Evolutionary conservation across 2,113 vertebrate genomes (phyloP).

Genomic region (Rhinogobius similis): DNA sequence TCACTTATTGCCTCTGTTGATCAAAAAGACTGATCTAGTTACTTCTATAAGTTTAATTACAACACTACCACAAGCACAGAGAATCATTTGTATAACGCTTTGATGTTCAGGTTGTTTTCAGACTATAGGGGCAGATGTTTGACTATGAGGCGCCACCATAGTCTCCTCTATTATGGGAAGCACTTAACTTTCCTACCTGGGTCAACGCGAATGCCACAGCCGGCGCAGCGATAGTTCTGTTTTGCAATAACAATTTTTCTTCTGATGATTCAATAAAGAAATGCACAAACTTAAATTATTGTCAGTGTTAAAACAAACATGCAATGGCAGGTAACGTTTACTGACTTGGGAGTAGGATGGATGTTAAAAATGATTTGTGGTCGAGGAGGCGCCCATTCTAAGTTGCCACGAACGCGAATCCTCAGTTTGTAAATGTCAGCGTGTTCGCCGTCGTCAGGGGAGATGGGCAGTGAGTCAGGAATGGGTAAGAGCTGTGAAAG

Average conservation of each 20-base stretch:
- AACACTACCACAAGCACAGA: too few relatives aligned
- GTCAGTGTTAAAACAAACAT: not conserved
- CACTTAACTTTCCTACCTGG: slow-evolving; percentile 78
- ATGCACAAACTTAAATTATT: not conserved
- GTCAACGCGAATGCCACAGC: slow-evolving; percentile 92
- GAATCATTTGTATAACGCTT: too few relatives aligned
- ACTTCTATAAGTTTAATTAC: too few relatives aligned
- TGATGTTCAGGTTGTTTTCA: too few relatives aligned
- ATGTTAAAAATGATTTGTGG: slow-evolving; percentile 98
- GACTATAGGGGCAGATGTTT: too few relatives aligned
- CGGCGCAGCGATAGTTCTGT: slow-evolving; percentile 96
- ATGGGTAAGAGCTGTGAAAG: slow-evolving; percentile 89
- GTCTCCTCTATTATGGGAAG: too few relatives aligned
- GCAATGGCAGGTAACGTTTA: not conserved
- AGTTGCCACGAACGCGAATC: slow-evolving; percentile 93
- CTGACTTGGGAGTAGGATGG: slow-evolving; percentile 92
- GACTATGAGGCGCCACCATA: too few relatives aligned
- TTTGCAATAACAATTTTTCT: slow-evolving; percentile 92
- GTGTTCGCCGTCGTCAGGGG: slow-evolving; percentile 93
- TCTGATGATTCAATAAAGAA: slow-evolving; percentile 68
- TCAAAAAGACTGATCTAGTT: too few relatives aligned
- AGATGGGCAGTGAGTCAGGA: slow-evolving; percentile 93
- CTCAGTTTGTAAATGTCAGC: slow-evolving; percentile 96
- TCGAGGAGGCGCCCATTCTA: slow-evolving; percentile 96
- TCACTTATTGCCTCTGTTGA: too few relatives aligned